Evolutionary conservation across 2,113 vertebrate genomes (phyloP).

Genomic region (Chloropsis hardwickii): DNA sequence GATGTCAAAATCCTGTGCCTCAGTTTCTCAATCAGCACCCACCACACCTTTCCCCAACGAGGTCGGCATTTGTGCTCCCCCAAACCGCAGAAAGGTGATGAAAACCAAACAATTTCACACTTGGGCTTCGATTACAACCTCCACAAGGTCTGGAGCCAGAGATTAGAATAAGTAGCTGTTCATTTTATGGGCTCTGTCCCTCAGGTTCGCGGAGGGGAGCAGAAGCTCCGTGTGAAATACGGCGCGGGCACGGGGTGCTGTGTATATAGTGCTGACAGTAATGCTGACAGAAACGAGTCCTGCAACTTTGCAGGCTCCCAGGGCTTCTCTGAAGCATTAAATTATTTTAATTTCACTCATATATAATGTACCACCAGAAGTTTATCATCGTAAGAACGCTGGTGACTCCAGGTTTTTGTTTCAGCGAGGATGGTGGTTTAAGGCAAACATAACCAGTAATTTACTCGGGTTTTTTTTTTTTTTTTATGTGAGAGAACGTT

Average conservation of each 20-base stretch:
- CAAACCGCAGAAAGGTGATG: not conserved
- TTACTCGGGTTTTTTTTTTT: not conserved
- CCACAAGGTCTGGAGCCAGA: not conserved
- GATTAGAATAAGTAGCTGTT: not conserved
- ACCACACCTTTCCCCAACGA: accelerated
- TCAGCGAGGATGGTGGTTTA: not conserved
- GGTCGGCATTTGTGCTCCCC: not conserved
- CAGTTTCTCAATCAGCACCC: not conserved
- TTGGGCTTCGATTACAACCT: not conserved
- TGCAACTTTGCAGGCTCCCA: not conserved
- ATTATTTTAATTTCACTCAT: not conserved
- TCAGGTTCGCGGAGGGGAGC: not conserved
- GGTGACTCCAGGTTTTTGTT: not conserved
- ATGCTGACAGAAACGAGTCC: not conserved
- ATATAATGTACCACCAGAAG: not conserved
- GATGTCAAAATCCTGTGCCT: not conserved
- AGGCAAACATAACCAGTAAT: not conserved
- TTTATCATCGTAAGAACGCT: accelerated
- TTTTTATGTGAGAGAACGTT: not conserved
- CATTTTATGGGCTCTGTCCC: not conserved
- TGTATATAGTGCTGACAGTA: not conserved
- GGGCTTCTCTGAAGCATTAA: not conserved
- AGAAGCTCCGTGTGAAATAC: not conserved
- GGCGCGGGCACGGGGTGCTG: not conserved
- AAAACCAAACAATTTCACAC: not conserved